Evolutionary conservation across 2,113 vertebrate species (phyloP), one percentile per base, ranked within the genome.

Genomic region (Crotalus tigris): DNA sequence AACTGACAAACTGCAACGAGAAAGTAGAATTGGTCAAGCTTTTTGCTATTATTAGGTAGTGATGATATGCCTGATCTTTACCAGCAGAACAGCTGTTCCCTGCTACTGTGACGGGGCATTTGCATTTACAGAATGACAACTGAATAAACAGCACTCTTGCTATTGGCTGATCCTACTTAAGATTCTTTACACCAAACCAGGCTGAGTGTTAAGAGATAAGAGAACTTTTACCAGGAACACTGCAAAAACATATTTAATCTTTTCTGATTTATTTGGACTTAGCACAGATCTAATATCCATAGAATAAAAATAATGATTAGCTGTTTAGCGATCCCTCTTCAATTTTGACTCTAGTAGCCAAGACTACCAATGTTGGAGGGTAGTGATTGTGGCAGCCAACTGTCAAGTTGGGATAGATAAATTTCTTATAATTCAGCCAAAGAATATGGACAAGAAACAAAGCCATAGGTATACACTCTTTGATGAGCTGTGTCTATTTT

Each of bases 1-100:
- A 95, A 91, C 81, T 93, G 91, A 29, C 93, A 88, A 85, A 94
- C 91, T 94, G 95, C 94, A 88, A 94, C 94, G 93, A 94, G 89
- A 89, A 93, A 91, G 93, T 61, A 17, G 92, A 94, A 96, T 95
- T 95, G 88, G 92, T 90, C 95, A 96, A 96, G 96, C 96, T 96
- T 96, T 95, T 92, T 57, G 23, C 96, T 97, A 97, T 97, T 96
- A 93, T 95, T 97, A 97, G 95, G 94, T 92, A 94, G 93, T 97
- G 94, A 97, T 94, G 92, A 93, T 92, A 94, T 93, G 91, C 88
- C 92, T 93, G 95, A 85, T 95, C 95, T 96, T 96, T 96, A 93
- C n/a, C 96, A 94, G 88, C 90, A 92, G 75, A 95, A 59, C 97
- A 97, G 96, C 97, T 97, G 96, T 93, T 95, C 57, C 39, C 53